A percentile compares a stretch with the other conserved stretches of the same genome.
phyloP scores from a whole-genome alignment of 2,888 invertebrate genomes.

The Cephonodes hylas region DNA sequence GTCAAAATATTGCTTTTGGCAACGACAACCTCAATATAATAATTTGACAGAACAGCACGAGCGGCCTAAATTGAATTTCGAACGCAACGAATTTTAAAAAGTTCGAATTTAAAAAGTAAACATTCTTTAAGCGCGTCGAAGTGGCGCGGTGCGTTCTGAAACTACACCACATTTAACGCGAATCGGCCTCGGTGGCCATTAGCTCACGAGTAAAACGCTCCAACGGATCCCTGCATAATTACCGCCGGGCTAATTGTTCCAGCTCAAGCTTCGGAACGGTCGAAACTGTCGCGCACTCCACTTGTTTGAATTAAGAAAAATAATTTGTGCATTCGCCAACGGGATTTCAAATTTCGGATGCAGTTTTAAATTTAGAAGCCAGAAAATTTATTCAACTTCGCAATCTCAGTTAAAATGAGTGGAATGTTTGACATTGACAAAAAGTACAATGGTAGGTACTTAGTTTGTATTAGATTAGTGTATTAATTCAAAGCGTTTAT shows the following conservation, averaged over 20 bases:
- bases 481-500: no score
- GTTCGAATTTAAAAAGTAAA: conserved; percentile 27
- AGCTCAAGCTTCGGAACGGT: conserved; percentile 40
- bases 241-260: conserved; percentile 62
- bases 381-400: not conserved
- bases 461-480: no score
- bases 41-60: conserved; percentile 10
- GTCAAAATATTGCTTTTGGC: conserved; percentile 1
- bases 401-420: not conserved
- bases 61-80: not conserved
- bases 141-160: conserved; percentile 31
- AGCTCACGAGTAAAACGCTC: conserved; percentile 51
- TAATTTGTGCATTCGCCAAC: not conserved
- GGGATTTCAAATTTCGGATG: not conserved
- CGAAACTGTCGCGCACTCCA: conserved; percentile 29
- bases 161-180: conserved; percentile 50
- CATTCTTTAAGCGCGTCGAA: conserved; percentile 23
- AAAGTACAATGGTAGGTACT: not conserved
- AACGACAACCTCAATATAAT: conserved; percentile 2
- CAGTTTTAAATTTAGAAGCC: not conserved
- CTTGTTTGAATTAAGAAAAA: not conserved
- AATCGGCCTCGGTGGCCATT: conserved; percentile 54
- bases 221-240: conserved; percentile 63
- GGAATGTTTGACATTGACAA: not conserved
- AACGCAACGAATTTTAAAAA: conserved; percentile 6